phyloP scores from a whole-genome alignment of 2,888 invertebrate genomes.

The Deroplatys truncata region DNA sequence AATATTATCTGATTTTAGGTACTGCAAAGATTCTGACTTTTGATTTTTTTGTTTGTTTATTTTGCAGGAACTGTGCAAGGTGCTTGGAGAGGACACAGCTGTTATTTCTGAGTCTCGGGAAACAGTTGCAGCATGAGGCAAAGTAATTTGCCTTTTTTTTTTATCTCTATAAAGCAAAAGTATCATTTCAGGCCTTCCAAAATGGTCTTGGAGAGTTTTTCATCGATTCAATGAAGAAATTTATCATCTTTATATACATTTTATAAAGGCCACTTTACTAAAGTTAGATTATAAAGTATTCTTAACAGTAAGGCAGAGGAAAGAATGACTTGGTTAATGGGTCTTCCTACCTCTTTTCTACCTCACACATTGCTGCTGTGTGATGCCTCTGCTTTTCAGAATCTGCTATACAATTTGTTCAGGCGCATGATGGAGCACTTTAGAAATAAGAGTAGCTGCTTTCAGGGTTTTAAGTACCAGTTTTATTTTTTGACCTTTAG shows the following conservation, averaged over 20 bases:
- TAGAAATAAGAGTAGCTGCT: too few species aligned
- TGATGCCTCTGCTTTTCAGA: not conserved
- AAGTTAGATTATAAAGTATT: not conserved
- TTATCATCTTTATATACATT: not conserved
- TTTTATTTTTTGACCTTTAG: too few species aligned
- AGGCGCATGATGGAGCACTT: not conserved
- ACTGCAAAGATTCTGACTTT: not conserved
- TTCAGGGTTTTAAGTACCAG: too few species aligned
- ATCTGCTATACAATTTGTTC: not conserved
- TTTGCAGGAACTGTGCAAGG: slow-evolving; percentile 33
- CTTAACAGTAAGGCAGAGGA: not conserved
- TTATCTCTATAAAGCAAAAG: not conserved
- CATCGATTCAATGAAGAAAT: not conserved
- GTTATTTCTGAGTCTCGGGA: not conserved
- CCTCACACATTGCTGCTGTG: not conserved
- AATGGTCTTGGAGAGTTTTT: not conserved
- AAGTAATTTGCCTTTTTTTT: not conserved
- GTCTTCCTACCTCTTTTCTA: not conserved
- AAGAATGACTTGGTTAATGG: not conserved
- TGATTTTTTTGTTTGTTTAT: too few species aligned
- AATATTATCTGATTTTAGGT: too few species aligned
- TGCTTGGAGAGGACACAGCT: slow-evolving; percentile 30
- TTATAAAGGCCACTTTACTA: not conserved
- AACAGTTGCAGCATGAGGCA: not conserved
- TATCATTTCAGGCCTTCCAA: not conserved